A percentile compares a stretch with the other conserved stretches of the same genome.
phyloP scores from a whole-genome alignment of 1,140 invertebrate species.

The Magallana ariakensis region DNA sequence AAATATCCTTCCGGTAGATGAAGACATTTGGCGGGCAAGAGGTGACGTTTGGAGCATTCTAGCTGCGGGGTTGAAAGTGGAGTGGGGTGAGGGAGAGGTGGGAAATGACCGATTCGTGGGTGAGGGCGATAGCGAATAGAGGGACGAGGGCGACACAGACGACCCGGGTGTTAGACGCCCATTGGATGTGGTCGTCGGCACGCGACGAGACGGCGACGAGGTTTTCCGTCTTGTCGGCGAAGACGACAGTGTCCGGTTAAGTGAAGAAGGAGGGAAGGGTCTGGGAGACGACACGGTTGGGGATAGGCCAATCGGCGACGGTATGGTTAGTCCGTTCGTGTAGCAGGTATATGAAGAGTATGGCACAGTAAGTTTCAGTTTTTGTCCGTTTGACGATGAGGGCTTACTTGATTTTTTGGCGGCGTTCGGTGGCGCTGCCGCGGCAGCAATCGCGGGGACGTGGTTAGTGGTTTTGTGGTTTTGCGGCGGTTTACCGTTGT shows the following conservation, averaged over 20 bases:
- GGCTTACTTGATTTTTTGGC: background rate
- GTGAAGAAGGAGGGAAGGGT: background rate
- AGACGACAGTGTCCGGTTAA: constrained; percentile 21
- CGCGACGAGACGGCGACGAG: background rate
- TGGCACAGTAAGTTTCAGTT: constrained; percentile 10
- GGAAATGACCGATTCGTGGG: constrained; percentile 21
- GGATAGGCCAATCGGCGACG: background rate
- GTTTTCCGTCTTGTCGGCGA: constrained; percentile 35
- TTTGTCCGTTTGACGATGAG: background rate
- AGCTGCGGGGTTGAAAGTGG: background rate
- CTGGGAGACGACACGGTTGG: constrained; percentile 3
- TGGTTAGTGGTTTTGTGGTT: background rate
- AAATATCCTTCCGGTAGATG: constrained; percentile 35
- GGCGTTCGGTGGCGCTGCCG: background rate
- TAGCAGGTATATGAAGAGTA: constrained; percentile 7
- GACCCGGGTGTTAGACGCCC: constrained; percentile 21
- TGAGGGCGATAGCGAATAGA: background rate
- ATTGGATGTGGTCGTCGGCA: constrained; percentile 5
- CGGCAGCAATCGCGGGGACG: background rate
- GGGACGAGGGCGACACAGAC: constrained; percentile 1
- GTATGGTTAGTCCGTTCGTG: constrained; percentile 13
- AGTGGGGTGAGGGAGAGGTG: background rate
- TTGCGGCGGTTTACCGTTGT: background rate
- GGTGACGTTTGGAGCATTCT: constrained; percentile 5
- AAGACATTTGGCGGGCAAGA: constrained; percentile 19